Percentiles rank a stretch among this genome's conserved stretches.
Conservation (phyloP, 2,113 vertebrate species). For the Dromiciops gliroides region DNA sequence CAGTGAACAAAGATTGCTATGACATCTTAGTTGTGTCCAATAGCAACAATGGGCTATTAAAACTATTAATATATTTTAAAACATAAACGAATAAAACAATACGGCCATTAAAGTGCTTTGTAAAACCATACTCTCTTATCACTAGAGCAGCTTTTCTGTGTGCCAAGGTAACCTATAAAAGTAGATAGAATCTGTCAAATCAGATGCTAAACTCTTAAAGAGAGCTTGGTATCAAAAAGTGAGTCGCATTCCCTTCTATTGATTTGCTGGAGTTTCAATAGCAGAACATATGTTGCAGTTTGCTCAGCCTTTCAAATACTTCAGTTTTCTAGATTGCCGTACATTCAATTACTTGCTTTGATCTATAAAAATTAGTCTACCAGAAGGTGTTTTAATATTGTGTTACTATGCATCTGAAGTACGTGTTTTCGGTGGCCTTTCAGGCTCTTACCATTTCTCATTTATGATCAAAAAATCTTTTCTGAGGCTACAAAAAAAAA, state of each 20-base stretch:
- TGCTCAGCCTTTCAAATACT: conserved; percentile 25
- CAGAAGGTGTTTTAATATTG: conserved; percentile 37
- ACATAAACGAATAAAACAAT: neutral
- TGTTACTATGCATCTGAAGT: neutral
- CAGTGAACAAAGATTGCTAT: conserved; percentile 73
- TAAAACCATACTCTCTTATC: neutral
- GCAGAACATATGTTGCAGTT: neutral
- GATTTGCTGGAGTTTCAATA: neutral
- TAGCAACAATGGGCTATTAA: conserved; percentile 69
- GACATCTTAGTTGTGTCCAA: conserved; percentile 70
- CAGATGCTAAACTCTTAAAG: neutral
- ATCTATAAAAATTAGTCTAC: conserved; percentile 9
- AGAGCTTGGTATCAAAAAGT: neutral
- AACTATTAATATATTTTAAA: conserved; percentile 28
- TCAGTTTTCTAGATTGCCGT: conserved; percentile 26
- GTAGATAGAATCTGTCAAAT: neutral
- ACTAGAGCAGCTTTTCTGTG: neutral
- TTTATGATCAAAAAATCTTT: conserved; percentile 8
- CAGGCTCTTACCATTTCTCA: conserved; percentile 25
- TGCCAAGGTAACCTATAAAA: neutral
- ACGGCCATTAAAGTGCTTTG: neutral
- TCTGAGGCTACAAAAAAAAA: conserved; percentile 39
- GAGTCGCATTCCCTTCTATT: neutral
- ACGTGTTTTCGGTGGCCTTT: neutral
- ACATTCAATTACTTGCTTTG: conserved; percentile 23